phyloP scores from a whole-genome alignment of 64 coral and sea anemone species.

The Acropora yongei region DNA sequence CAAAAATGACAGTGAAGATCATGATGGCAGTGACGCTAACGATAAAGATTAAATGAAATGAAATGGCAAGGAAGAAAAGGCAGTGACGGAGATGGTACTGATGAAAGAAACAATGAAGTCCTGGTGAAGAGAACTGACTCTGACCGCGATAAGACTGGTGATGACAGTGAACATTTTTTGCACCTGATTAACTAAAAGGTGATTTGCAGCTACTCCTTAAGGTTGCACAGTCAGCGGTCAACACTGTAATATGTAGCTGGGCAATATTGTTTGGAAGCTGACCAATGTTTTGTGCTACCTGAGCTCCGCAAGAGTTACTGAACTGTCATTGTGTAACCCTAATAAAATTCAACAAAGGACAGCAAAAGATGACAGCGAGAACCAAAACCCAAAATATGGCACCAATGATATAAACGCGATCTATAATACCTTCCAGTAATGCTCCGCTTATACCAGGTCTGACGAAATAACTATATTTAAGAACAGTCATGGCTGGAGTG shows the following conservation, averaged over 20 bases:
- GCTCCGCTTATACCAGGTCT: conserved; percentile 43
- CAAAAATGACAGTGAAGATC: too few relatives aligned
- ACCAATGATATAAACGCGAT: conserved; percentile 79
- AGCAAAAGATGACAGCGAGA: conserved; percentile 70
- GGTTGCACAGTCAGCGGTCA: too few relatives aligned
- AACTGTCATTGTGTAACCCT: conserved; percentile 64
- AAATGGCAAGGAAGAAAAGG: too few relatives aligned
- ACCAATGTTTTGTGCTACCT: not conserved
- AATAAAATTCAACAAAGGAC: conserved; percentile 85
- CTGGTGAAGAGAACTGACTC: not conserved
- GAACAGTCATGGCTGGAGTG: conserved; percentile 86
- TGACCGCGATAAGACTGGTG: not conserved
- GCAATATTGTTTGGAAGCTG: not conserved
- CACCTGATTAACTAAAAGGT: too few relatives aligned
- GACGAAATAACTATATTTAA: conserved; percentile 76
- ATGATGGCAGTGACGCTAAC: too few relatives aligned
- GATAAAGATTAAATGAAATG: too few relatives aligned
- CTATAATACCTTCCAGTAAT: conserved; percentile 79
- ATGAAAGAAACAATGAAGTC: not conserved
- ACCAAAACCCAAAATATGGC: conserved; percentile 89
- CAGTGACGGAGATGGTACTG: not conserved
- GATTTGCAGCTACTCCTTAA: too few relatives aligned
- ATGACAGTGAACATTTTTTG: too few relatives aligned
- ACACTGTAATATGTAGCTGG: too few relatives aligned
- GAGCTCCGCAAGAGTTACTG: not conserved